Percentiles rank a stretch among this genome's conserved stretches.
phyloP scores from a whole-genome alignment of 2,888 invertebrate species.

The Watsonalla binaria region DNA sequence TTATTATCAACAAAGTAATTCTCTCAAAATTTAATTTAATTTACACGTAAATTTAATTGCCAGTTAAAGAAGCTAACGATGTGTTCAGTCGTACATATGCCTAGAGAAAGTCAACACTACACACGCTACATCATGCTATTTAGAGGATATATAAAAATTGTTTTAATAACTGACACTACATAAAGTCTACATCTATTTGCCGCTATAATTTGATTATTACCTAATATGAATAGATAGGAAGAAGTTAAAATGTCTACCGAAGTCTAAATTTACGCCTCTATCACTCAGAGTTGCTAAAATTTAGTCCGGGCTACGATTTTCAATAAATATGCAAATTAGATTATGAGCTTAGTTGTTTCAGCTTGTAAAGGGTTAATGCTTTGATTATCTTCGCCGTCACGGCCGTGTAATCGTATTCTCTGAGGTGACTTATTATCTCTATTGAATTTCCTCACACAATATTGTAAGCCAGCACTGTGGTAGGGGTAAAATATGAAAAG shows the following conservation, averaged over 20 bases:
- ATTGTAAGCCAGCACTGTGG: slow-evolving; percentile 19
- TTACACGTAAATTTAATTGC: background rate
- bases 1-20: no score
- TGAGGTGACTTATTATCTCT: slow-evolving; percentile 14
- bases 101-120: slow-evolving; percentile 61
- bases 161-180: slow-evolving; percentile 34
- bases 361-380: slow-evolving; percentile 38
- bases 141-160: slow-evolving; percentile 34
- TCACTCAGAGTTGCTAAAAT: slow-evolving; percentile 38
- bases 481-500: slow-evolving; percentile 30
- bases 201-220: slow-evolving; percentile 34
- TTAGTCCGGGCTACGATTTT: slow-evolving; percentile 50
- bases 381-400: slow-evolving; percentile 38
- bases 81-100: slow-evolving; percentile 53
- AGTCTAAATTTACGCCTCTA: slow-evolving; percentile 39
- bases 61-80: slow-evolving; percentile 19
- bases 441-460: slow-evolving; percentile 23
- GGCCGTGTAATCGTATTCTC: slow-evolving; percentile 35
- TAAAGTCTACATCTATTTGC: slow-evolving; percentile 34
- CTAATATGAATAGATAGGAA: slow-evolving; percentile 36
- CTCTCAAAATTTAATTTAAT: background rate
- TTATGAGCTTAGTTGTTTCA: slow-evolving; percentile 47
- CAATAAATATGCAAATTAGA: slow-evolving; percentile 57
- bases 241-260: slow-evolving; percentile 36
- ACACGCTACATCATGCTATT: slow-evolving; percentile 50